These are phyloP conservation scores for Petromus typicus DNA, from an alignment of 2,113 vertebrate species.

Conservation along the genomic window DNA sequence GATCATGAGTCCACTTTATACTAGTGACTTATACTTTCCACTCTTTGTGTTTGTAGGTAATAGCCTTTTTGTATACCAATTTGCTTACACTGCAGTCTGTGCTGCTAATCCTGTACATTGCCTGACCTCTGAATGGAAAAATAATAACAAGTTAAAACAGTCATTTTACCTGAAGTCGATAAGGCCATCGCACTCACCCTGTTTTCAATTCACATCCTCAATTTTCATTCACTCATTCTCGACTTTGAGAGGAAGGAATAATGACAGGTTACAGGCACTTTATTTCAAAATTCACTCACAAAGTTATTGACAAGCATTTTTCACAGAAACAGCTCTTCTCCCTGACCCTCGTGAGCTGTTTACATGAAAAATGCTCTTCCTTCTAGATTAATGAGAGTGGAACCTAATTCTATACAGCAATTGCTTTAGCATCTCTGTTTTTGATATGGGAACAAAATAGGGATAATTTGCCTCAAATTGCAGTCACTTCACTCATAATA, in stretches of 20 bases:
- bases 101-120: slow-evolving; percentile 88
- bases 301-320: slow-evolving; percentile 94
- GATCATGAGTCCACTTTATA: slow-evolving; percentile 66
- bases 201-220: slow-evolving; percentile 96
- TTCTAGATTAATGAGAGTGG: slow-evolving; percentile 92
- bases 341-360: slow-evolving; percentile 90
- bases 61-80: slow-evolving; percentile 83
- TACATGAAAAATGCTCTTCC: slow-evolving; percentile 93
- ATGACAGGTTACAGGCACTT: slow-evolving; percentile 96
- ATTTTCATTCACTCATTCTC: slow-evolving; percentile 96
- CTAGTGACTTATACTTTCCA: slow-evolving; percentile 76
- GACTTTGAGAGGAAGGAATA: slow-evolving; percentile 94
- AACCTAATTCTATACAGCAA: slow-evolving; percentile 91
- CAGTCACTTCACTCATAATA: slow-evolving; percentile 89
- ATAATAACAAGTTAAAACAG: slow-evolving; percentile 94
- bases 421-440: slow-evolving; percentile 89
- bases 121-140: slow-evolving; percentile 95
- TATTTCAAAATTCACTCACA: slow-evolving; percentile 95
- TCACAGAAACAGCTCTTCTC: slow-evolving; percentile 86
- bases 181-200: slow-evolving; percentile 93
- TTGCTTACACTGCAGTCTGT: slow-evolving; percentile 86
- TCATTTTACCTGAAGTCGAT: slow-evolving; percentile 93
- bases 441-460: slow-evolving; percentile 88
- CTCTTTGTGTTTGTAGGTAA: slow-evolving; percentile 86
- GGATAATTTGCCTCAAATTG: slow-evolving; percentile 91